Conservation (phyloP, 2,888 invertebrate species). For the Ligdia adustata region DNA sequence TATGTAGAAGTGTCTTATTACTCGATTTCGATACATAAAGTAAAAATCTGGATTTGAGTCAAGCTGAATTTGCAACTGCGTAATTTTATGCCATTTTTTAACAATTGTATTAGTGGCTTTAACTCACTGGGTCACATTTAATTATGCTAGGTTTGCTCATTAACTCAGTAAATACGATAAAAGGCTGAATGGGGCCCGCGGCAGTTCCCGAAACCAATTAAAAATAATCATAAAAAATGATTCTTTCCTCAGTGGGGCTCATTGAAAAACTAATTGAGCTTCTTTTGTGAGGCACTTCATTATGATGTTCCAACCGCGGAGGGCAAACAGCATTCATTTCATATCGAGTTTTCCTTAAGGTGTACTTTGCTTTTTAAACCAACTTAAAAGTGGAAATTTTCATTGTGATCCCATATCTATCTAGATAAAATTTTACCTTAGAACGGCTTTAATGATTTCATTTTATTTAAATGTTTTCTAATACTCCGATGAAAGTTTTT, state of each 20-base stretch:
- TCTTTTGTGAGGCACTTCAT: constrained; percentile 26
- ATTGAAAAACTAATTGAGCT: constrained; percentile 28
- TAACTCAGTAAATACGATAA: constrained; percentile 24
- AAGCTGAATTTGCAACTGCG: too few relatives aligned
- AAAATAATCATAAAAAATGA: constrained; percentile 16
- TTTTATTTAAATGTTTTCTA: too few relatives aligned
- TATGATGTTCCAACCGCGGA: constrained; percentile 22
- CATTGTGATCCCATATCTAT: too few relatives aligned
- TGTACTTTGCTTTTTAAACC: constrained; percentile 9
- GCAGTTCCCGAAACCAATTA: constrained; percentile 13
- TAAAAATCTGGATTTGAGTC: too few relatives aligned
- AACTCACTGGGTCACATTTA: constrained; percentile 1
- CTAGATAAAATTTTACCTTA: too few relatives aligned
- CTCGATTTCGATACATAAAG: too few relatives aligned
- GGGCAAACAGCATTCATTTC: constrained; percentile 23
- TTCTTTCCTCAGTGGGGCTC: constrained; percentile 15
- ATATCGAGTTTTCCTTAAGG: constrained; percentile 23
- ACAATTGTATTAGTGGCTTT: too few relatives aligned
- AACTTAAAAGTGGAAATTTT: too few relatives aligned
- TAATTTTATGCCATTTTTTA: too few relatives aligned
- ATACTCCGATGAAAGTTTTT: too few relatives aligned
- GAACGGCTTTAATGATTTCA: too few relatives aligned
- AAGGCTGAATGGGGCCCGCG: constrained; percentile 3
- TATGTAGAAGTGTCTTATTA: too few relatives aligned
- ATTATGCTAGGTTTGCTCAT: constrained; percentile 16